A percentile compares a stretch with the other conserved stretches of the same genome.
phyloP scores from a whole-genome alignment of 2,113 vertebrate genomes.

The Stercorarius parasiticus region DNA sequence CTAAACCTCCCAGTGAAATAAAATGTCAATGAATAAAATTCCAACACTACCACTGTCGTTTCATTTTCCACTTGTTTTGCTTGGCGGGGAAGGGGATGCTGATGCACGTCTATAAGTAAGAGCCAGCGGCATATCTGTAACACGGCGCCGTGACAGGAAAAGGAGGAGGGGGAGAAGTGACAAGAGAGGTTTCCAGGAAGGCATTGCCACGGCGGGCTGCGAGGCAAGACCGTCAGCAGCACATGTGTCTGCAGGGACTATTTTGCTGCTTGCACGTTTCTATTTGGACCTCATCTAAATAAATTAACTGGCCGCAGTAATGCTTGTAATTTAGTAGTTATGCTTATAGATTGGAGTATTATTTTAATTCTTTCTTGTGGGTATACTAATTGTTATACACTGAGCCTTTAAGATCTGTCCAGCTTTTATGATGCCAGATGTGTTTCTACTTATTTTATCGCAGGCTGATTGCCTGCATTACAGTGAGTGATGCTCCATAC shows the following conservation, averaged over 20 bases:
- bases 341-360: neutral
- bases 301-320: neutral
- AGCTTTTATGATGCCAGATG: neutral
- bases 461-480: neutral
- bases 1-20: neutral
- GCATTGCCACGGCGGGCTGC: accelerated
- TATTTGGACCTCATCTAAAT: neutral
- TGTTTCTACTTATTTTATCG: neutral
- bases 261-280: neutral
- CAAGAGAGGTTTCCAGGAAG: neutral
- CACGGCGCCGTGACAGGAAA: accelerated
- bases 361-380: neutral
- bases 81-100: neutral
- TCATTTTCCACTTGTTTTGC: neutral
- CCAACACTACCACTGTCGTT: neutral
- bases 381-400: neutral
- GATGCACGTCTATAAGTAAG: neutral
- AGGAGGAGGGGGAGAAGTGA: neutral
- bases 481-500: neutral
- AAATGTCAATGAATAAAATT: neutral
- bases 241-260: neutral
- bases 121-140: neutral
- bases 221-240: neutral
- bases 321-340: neutral
- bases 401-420: neutral